Evolutionary conservation across 2,888 invertebrate genomes (phyloP).

Genomic region (Pandemis corylana): DNA sequence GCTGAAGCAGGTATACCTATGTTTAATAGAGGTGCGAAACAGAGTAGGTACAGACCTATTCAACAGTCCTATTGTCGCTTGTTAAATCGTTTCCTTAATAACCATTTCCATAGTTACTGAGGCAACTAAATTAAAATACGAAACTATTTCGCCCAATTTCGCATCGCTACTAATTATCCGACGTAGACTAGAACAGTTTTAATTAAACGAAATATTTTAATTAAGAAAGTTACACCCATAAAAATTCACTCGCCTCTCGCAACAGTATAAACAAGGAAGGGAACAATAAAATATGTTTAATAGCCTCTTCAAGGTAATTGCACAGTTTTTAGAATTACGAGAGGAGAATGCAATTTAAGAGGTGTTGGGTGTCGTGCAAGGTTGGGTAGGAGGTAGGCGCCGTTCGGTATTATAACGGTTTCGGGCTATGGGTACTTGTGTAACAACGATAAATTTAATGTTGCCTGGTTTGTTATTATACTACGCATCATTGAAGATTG

Average conservation of each 20-base stretch:
- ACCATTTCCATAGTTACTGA: slow-evolving; percentile 19
- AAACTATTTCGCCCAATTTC: slow-evolving; percentile 34
- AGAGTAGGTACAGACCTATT: neutral
- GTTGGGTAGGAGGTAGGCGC: slow-evolving; percentile 43
- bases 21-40: neutral
- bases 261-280: slow-evolving; percentile 64
- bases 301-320: slow-evolving; percentile 64
- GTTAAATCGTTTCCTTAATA: slow-evolving; percentile 13
- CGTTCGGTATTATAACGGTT: slow-evolving; percentile 27
- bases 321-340: slow-evolving; percentile 58
- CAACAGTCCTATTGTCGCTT: neutral
- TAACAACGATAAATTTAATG: neutral
- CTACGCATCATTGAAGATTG: neutral
- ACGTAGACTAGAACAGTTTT: slow-evolving; percentile 55
- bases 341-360: slow-evolving; percentile 67
- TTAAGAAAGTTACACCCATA: slow-evolving; percentile 68
- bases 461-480: neutral
- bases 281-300: slow-evolving; percentile 70
- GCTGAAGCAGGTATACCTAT: neutral
- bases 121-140: slow-evolving; percentile 32
- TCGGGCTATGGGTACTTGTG: neutral
- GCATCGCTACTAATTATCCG: slow-evolving; percentile 25
- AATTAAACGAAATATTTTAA: slow-evolving; percentile 75
- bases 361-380: slow-evolving; percentile 51
- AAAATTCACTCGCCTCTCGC: slow-evolving; percentile 48